Evolutionary conservation across 2,797 vertebrate species (phyloP).

Genomic region (Capromys pilorides): DNA sequence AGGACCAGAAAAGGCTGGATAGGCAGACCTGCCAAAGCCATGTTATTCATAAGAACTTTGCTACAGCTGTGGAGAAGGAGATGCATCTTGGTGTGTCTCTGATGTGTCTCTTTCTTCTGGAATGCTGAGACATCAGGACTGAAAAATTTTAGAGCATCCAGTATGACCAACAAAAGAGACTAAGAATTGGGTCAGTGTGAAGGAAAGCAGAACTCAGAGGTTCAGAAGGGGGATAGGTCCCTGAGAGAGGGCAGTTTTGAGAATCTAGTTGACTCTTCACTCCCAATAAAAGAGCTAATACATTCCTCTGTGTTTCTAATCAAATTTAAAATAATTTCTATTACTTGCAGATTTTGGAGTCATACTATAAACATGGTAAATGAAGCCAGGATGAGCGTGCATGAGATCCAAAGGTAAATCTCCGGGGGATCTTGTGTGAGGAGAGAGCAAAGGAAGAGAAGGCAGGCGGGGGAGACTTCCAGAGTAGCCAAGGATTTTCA

Average conservation of each 20-base stretch:
- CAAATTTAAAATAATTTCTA: not conserved
- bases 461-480: not conserved
- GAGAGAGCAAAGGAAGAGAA: not conserved
- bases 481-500: not conserved
- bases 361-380: not conserved
- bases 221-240: not conserved
- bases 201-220: not conserved
- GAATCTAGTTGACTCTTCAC: not conserved
- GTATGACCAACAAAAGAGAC: not conserved
- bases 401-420: slow-evolving; percentile 11
- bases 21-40: not conserved
- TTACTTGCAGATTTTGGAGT: not conserved
- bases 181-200: not conserved
- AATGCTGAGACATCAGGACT: not conserved
- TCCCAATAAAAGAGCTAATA: not conserved
- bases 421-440: not conserved
- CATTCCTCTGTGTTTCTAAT: not conserved
- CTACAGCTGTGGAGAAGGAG: not conserved
- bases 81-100: too few species aligned
- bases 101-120: not conserved
- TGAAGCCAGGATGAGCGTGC: not conserved
- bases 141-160: not conserved
- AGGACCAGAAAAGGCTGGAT: not conserved
- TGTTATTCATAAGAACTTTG: not conserved
- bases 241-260: not conserved